Evolutionary conservation across 2,797 vertebrate genomes (phyloP), one percentile per base, ranked within the genome.

Genomic region (Discoglossus pictus): DNA sequence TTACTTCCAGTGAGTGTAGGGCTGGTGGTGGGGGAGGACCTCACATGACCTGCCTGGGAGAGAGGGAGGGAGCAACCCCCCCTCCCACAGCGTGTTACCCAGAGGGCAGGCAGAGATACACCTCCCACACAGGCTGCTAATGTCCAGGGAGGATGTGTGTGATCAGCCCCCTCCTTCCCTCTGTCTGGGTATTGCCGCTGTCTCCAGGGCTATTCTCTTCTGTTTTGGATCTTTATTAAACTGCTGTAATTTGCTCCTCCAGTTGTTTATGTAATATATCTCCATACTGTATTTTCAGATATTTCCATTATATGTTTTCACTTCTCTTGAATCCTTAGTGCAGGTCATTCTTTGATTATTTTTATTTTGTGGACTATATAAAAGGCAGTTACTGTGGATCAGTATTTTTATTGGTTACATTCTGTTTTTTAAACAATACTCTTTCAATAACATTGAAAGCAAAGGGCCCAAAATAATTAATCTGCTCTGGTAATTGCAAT

Each of bases 121-220:
- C 68, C 60, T 63, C 68, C 60, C 68, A 48, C 60, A 56, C 38
- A 43, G 55, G 20, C 44, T 63, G 67, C 51, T 70, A 63, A 63
- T 58, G 17, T 50, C 31, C 24, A 27, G 15, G 39, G 39, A 27
- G 51, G 50, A 34, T 53, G 39, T 24, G 36, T 40, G 9, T 11
- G 34, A 48, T 63, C 59, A 50, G 9, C 23, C 38, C n/a, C 39
- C 23, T 39, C 15, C 16, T 24, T 12, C 43, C 11, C 34, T 18
- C 12, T 54, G 31, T 39, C n/a, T 59, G 36, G 31, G 15, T 39
- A 2, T 20, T 55, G 39, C 36, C 40, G 35, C 34, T 24, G 36
- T 56, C 15, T 52, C 25, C 25, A 52, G 24, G 25, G 50, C 35
- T 52, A 34, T 35, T 52, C 24, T 36, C 2, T 21, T 11, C 31